These are phyloP conservation scores for Sternotherus odoratus DNA, from an alignment of 2,797 vertebrate genomes.

Conservation along the genomic window DNA sequence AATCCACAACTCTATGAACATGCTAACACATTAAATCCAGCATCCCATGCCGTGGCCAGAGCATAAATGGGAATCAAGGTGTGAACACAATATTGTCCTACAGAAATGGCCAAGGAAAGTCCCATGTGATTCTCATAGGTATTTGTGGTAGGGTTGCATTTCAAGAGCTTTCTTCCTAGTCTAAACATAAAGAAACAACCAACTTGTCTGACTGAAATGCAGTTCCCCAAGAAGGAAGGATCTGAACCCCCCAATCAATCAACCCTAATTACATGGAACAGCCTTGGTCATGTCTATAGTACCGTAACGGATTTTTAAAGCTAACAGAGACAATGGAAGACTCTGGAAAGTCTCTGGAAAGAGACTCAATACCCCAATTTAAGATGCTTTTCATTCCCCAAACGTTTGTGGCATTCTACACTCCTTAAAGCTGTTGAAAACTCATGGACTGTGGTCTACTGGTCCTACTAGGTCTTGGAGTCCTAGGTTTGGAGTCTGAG, in stretches of 20 bases:
- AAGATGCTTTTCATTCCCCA: neutral
- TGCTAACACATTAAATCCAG: neutral
- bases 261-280: rapidly evolving
- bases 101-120: neutral
- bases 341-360: neutral
- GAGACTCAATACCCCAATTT: neutral
- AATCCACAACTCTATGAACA: too few relatives aligned
- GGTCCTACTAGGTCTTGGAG: neutral
- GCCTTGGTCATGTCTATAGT: neutral
- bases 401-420: neutral
- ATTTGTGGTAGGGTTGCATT: neutral
- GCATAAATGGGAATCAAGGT: too few relatives aligned
- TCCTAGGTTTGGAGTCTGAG: neutral
- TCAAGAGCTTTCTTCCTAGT: neutral
- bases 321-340: neutral
- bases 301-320: neutral
- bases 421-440: neutral
- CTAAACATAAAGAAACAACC: rapidly evolving
- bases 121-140: neutral
- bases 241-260: neutral
- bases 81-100: neutral
- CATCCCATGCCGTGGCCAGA: rapidly evolving
- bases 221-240: neutral
- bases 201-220: neutral
- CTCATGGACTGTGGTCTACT: neutral